Percentiles rank a stretch among this genome's conserved stretches.
Evolutionary conservation across 2,888 invertebrate genomes (phyloP).

Genomic region (Unio delphinus): DNA sequence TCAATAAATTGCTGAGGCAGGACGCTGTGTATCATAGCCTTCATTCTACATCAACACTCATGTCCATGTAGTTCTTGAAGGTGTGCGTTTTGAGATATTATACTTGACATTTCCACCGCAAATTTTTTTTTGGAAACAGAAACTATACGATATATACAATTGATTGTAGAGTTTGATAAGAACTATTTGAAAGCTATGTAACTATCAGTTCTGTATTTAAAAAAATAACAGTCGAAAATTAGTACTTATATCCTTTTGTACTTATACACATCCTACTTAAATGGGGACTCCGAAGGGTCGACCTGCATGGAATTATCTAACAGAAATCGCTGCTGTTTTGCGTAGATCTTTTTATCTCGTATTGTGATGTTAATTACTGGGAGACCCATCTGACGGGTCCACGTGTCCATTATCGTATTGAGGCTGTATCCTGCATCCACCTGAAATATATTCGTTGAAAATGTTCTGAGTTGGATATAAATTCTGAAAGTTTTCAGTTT

Average conservation of each 20-base stretch:
- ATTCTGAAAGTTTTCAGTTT: no score
- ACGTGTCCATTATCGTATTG: slow-evolving; percentile 67
- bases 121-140: no score
- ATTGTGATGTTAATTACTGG: slow-evolving; percentile 61
- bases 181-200: no score
- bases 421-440: slow-evolving; percentile 48
- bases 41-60: no score
- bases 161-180: no score
- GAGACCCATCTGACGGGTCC: slow-evolving; percentile 69
- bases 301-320: slow-evolving; percentile 40
- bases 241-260: neutral
- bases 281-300: slow-evolving; percentile 46
- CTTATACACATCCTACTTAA: slow-evolving; percentile 26
- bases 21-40: no score
- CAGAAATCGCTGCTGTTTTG: slow-evolving; percentile 59
- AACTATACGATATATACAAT: no score
- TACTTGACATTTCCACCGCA: no score
- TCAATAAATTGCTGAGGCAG: no score
- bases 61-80: no score
- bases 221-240: neutral
- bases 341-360: slow-evolving; percentile 34
- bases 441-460: slow-evolving; percentile 14
- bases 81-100: no score
- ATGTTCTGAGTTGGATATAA: no score
- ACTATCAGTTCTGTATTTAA: neutral